Base-by-base conservation (phyloP, 2,113 vertebrate species). In the Callipepla californica region DNA sequence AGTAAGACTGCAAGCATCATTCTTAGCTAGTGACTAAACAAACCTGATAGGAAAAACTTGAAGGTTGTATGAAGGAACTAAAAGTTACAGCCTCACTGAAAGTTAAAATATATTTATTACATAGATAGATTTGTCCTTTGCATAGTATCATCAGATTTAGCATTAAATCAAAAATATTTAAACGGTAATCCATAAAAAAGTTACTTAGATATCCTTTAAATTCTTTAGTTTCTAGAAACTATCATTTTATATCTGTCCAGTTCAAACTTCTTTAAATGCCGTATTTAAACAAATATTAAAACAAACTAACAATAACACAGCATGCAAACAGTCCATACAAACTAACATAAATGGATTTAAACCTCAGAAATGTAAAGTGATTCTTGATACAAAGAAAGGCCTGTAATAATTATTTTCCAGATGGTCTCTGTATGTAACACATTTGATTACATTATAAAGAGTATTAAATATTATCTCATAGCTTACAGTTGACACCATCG, bases 21-120 rank as follows among this genome's bases (percentile, higher is more conserved):
- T 87, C 70, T 87, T 55, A 74, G 34, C 57, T 69, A 80, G 50
- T 66, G 81, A 96, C 95, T 84, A 96, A 95, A 97, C 89, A 95
- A 96, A 96, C 65, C 40, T 78, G 87, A 92, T 38, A 90, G 62
- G 58, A 86, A 89, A 93, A 87, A 53, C 44, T 16, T 45, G 42
- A 70, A 16, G 6, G 72, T 1, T 36, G 32, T 36, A 57, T 50
- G 30, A 45, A n/a, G 20, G 25, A 50, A 75, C 57, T 82, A 76
- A 19, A 87, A 92, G 28, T 63, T 85, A 90, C 3, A 48, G 47
- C n/a, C 45, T 57, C 72, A 62, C 38, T 38, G 91, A 76, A 77
- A 92, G 38, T 38, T 82, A 55, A 89, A 91, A 85, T 26, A 84
- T 7, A 78, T 91, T 83, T 8, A 63, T 66, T 70, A 42, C 9